Conservation (phyloP, 2,113 vertebrate genomes). For the Antennarius striatus region DNA sequence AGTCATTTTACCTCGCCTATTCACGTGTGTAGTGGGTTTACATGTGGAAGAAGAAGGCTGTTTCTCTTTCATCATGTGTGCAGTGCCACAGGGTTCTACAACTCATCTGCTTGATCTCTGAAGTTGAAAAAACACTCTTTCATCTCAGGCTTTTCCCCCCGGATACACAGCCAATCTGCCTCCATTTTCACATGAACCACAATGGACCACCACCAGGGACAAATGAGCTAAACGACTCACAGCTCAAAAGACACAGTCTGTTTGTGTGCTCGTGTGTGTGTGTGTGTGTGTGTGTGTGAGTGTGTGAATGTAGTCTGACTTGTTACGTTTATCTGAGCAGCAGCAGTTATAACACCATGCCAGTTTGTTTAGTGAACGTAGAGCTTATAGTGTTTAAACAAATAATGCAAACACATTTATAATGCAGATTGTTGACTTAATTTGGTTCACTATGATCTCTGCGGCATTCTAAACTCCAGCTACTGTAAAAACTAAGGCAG, state of each 20-base stretch:
- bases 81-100: constrained; percentile 67
- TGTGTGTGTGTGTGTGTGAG: constrained; percentile 6
- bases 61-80: constrained; percentile 73
- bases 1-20: not conserved
- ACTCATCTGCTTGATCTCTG: constrained; percentile 73
- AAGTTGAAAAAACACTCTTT: constrained; percentile 65
- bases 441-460: constrained; percentile 19
- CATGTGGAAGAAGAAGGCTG: constrained; percentile 49
- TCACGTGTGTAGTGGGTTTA: not conserved
- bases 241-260: constrained; percentile 27
- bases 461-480: not conserved
- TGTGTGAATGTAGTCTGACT: not conserved
- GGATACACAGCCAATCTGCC: constrained; percentile 37
- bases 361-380: constrained; percentile 28
- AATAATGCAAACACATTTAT: constrained; percentile 35
- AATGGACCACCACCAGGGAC: constrained; percentile 31
- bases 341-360: constrained; percentile 7
- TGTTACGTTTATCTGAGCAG: constrained; percentile 13
- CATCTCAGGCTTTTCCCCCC: constrained; percentile 43
- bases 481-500: constrained; percentile 1
- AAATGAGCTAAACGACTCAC: constrained; percentile 64
- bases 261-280: too few relatives aligned
- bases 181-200: constrained; percentile 47
- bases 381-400: constrained; percentile 17
- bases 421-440: constrained; percentile 24